Percentiles rank a stretch among this genome's conserved stretches.
Evolutionary conservation across 2,113 vertebrate species (phyloP).

Genomic region (Arenaria interpres): DNA sequence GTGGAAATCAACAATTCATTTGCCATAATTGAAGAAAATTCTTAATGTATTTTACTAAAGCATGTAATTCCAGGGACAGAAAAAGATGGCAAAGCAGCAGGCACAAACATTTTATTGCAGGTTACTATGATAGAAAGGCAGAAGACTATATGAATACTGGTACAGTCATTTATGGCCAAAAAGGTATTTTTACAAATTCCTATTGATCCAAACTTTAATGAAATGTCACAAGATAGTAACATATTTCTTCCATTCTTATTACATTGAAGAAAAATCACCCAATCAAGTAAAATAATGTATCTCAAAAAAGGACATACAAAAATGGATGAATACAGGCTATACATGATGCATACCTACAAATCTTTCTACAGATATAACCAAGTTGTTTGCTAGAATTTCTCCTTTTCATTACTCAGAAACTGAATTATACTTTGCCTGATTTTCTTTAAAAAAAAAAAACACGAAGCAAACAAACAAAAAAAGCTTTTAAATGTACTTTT

Average conservation of each 20-base stretch:
- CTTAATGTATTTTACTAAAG: not conserved
- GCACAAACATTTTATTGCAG: not conserved
- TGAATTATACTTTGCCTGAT: not conserved
- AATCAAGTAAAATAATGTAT: not conserved
- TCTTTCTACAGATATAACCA: not conserved
- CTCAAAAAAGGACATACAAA: not conserved
- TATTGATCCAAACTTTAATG: constrained; percentile 14
- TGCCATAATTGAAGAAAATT: not conserved
- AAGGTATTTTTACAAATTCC: constrained; percentile 5
- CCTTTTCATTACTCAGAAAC: not conserved
- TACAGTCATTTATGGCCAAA: not conserved
- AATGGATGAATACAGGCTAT: not conserved
- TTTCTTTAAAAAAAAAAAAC: not conserved
- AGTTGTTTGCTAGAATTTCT: not conserved
- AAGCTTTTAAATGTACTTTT: not conserved
- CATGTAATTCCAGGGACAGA: not conserved
- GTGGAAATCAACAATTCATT: not conserved
- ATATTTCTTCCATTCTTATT: not conserved
- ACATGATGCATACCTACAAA: not conserved
- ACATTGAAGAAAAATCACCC: not conserved
- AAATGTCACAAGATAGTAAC: not conserved
- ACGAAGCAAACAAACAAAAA: not conserved
- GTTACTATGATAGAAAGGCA: constrained; percentile 6
- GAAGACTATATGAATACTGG: not conserved
- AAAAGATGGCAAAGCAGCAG: not conserved